Base-by-base conservation (phyloP, 1,140 invertebrate genomes). In the Xylocopa sonorina region DNA sequence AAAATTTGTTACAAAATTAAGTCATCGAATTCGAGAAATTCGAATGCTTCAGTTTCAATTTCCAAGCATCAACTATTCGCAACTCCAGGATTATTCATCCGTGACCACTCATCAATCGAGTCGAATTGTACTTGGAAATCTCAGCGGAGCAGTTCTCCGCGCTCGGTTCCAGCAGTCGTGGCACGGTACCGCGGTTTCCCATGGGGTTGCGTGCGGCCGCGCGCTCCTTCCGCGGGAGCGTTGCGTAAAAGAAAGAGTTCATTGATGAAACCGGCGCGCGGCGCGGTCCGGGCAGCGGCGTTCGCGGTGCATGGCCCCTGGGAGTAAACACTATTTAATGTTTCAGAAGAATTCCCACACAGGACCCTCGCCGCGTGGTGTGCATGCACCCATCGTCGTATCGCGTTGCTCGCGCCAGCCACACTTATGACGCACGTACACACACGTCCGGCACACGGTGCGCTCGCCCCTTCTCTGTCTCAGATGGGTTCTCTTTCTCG, bases 381-480 rank as follows among this genome's bases (percentile, higher is more conserved):
- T 66, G 27, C 71, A 71, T 75, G n/a, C n/a, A n/a, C n/a, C n/a
- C 72, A 78, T 62, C 77, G 85, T 84, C 43, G 84, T 77, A 88
- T 87, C 83, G 80, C 81, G 81, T 77, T 88, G 78, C 88, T 84
- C 83, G 86, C 87, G 90, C 87, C 87, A 78, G 89, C 83, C 89
- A 90, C 89, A 90, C 90, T 91, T 91, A 91, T 86, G 89, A 88
- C 86, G 87, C 76, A 86, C 83, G 86, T 80, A 81, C 57, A 82
- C 80, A 74, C 72, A 81, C 82, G 68, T 71, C 64, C 46, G 72
- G 67, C 66, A 43, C 38, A 43, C 68, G 74, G 77, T 80, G 41
- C 71, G 48, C 12, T 81, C 58, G 43, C 57, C 67, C 46, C 72
- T 74, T 72, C 68, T 82, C 74, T 83, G 16, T 75, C 69, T 29